Evolutionary conservation across 2,797 vertebrate genomes (phyloP).

Genomic region (Chromobotia macracanthus): DNA sequence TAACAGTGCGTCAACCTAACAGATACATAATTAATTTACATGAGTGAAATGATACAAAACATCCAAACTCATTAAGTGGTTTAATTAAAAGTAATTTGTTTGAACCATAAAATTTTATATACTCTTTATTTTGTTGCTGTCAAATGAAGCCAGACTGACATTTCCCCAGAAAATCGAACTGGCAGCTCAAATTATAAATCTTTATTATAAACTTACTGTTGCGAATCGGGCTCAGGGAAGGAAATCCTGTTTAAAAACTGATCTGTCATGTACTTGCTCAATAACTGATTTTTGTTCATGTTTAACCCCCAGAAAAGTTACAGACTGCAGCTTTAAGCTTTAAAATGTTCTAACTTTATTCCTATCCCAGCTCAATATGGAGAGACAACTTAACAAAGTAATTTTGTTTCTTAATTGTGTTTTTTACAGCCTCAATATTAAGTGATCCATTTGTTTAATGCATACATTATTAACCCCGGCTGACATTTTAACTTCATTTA

Average conservation of each 20-base stretch:
- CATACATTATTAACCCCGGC: not conserved
- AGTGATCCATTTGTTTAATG: not conserved
- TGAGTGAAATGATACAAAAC: not conserved
- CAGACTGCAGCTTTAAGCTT: not conserved
- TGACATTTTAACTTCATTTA: not conserved
- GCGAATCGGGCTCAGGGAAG: no score
- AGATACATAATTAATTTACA: not conserved
- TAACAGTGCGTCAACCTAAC: slow-evolving; percentile 86
- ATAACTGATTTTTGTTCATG: no score
- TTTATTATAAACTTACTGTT: no score
- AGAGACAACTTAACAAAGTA: not conserved
- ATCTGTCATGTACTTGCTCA: no score
- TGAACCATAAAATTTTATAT: no score
- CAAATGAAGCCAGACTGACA: no score
- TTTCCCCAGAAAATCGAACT: no score
- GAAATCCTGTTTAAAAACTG: no score
- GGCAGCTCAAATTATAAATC: no score
- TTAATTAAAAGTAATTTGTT: no score
- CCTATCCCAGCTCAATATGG: not conserved
- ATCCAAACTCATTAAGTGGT: not conserved
- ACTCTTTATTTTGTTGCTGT: no score
- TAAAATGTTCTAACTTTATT: not conserved
- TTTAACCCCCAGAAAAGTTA: no score
- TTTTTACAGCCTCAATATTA: not conserved
- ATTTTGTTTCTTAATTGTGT: not conserved